These are phyloP conservation scores for Limnephilus auricula DNA, from an alignment of 2,888 invertebrate genomes.

Conservation along the genomic window DNA sequence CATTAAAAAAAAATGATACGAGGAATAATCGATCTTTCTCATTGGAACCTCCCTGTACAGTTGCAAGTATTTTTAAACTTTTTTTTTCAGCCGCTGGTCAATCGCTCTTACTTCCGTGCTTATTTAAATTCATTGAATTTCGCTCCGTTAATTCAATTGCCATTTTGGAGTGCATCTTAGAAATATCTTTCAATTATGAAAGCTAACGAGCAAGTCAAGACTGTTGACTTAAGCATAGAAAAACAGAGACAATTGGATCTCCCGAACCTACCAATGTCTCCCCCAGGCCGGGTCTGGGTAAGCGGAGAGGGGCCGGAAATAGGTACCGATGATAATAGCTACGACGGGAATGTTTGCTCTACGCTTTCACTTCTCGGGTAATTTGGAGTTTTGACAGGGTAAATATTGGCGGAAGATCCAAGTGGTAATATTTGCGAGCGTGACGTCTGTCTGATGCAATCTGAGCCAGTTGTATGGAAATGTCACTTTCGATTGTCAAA, in stretches of 20 bases:
- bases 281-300: background rate
- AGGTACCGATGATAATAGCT: constrained; percentile 35
- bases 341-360: constrained; percentile 47
- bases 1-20: too few species aligned
- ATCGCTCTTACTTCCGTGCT: background rate
- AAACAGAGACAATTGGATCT: constrained; percentile 56
- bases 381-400: constrained; percentile 57
- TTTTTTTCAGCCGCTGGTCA: too few species aligned
- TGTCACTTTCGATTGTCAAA: constrained; percentile 57
- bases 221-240: constrained; percentile 56
- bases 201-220: constrained; percentile 57
- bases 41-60: too few species aligned
- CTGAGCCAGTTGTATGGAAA: constrained; percentile 43
- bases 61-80: too few species aligned
- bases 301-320: constrained; percentile 3
- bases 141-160: constrained; percentile 52
- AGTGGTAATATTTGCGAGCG: constrained; percentile 53
- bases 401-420: constrained; percentile 58
- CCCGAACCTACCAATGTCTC: background rate
- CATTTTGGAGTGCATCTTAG: constrained; percentile 55
- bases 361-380: constrained; percentile 58
- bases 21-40: too few species aligned
- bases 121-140: background rate
- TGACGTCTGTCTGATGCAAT: constrained; percentile 57
- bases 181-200: constrained; percentile 61